Evolutionary conservation across 2,888 invertebrate species (phyloP), one percentile per base, ranked within the genome.

Genomic region (Pimpla rufipes): DNA sequence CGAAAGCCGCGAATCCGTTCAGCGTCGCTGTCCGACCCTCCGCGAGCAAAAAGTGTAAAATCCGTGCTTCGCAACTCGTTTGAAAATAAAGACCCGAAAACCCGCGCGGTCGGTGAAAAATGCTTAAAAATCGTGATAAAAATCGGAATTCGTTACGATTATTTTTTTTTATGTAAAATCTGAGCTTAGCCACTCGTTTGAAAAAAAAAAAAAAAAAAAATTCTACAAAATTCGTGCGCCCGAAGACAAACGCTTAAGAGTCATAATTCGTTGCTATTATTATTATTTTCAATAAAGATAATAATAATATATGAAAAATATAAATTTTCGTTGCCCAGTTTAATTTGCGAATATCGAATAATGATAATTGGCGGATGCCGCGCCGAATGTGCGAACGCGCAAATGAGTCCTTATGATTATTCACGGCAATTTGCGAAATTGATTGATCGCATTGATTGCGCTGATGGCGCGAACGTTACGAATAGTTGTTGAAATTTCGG

Each of bases 11-110:
- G 45, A 73, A 18, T 50, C 8, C 23, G 11, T 37, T 79, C 21
- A 13, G 57, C 57, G 23, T 21, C n/a, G 71, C 29, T n/a, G 62
- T 77, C 23, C 62, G 18, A 73, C 45, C 52, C 57, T 50, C 10
- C 18, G 35, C 4, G 50, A 4, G 37, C 11, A 40, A 37, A 50
- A 37, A 13, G 16, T 35, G 13, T 29, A 1, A 57, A 57, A 23
- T 5, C 29, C 16, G 10, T 10, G 16, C 4, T 29, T 47, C 16
- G 16, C 4, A 67, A 16, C 40, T 40, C 42, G 10, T 40, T 37
- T 42, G 18, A 64, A 64, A 42, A 10, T 1, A 47, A 50, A 50
- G 8, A 35, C 11, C 35, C 6, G 5, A 7, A 18, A 50, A 7
- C 1, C 18, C 2, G 50, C n/a, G n/a, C n/a, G n/a, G n/a, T n/a